Evolutionary conservation across 2,888 invertebrate genomes (phyloP).

Genomic region (Theretra japonica): DNA sequence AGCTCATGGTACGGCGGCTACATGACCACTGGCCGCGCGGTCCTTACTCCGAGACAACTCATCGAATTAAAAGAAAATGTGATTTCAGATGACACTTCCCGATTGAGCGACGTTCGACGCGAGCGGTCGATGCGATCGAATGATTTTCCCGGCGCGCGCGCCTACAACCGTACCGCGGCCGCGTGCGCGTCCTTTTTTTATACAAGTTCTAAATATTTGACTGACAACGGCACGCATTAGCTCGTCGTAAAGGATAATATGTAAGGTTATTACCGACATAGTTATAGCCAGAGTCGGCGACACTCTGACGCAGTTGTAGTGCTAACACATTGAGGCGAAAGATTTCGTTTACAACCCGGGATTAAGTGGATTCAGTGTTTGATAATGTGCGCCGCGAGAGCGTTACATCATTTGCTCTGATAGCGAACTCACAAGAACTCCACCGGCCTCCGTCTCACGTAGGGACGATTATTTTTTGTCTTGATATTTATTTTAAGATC

Average conservation of each 20-base stretch:
- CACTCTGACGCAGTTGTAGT: slow-evolving; percentile 66
- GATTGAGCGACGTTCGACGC: slow-evolving; percentile 70
- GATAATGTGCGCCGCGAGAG: slow-evolving; percentile 66
- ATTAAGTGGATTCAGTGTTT: slow-evolving; percentile 76
- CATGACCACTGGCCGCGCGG: slow-evolving; percentile 31
- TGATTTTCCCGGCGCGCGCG: slow-evolving; percentile 76
- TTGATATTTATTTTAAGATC: not conserved
- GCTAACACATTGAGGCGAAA: slow-evolving; percentile 70
- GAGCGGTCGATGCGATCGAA: slow-evolving; percentile 70
- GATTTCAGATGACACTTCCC: slow-evolving; percentile 61
- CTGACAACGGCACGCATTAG: slow-evolving; percentile 76
- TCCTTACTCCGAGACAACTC: slow-evolving; percentile 33
- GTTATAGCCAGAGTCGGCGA: slow-evolving; percentile 50
- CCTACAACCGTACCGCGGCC: slow-evolving; percentile 53
- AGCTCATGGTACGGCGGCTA: slow-evolving; percentile 50
- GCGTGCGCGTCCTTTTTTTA: slow-evolving; percentile 77
- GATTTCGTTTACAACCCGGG: slow-evolving; percentile 79
- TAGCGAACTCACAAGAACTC: slow-evolving; percentile 44
- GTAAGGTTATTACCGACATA: slow-evolving; percentile 78
- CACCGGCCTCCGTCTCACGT: slow-evolving; percentile 12
- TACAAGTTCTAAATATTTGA: slow-evolving; percentile 79
- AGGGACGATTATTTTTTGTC: slow-evolving; percentile 14
- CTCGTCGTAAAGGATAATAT: slow-evolving; percentile 82
- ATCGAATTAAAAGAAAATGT: slow-evolving; percentile 25
- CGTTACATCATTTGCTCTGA: slow-evolving; percentile 70